phyloP scores from a whole-genome alignment of 1,140 invertebrate genomes.

The Anastatus disparis region DNA sequence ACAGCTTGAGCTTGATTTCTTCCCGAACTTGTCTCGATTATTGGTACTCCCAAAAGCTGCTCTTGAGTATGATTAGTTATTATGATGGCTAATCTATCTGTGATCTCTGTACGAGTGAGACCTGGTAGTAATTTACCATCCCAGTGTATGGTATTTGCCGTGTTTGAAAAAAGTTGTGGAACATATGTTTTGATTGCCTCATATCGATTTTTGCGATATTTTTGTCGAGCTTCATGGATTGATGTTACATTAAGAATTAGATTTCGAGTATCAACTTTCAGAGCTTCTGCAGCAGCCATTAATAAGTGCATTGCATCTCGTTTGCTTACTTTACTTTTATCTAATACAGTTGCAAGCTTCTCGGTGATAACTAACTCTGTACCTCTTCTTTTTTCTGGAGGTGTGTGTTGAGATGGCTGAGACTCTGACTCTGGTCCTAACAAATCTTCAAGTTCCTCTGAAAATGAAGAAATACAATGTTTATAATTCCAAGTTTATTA shows the following conservation, averaged over 20 bases:
- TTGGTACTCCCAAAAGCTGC: slow-evolving; percentile 40
- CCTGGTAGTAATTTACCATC: slow-evolving; percentile 43
- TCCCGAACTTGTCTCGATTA: slow-evolving; percentile 28
- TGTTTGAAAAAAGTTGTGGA: neutral
- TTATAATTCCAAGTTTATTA: no score
- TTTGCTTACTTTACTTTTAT: slow-evolving; percentile 42
- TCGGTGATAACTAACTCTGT: slow-evolving; percentile 32
- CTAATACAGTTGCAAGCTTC: slow-evolving; percentile 37
- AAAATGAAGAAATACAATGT: no score
- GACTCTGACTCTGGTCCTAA: no score
- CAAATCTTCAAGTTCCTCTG: no score
- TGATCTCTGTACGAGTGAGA: slow-evolving; percentile 14
- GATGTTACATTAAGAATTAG: slow-evolving; percentile 32
- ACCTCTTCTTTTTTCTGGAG: slow-evolving; percentile 4
- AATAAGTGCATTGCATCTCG: slow-evolving; percentile 43
- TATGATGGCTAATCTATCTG: slow-evolving; percentile 40
- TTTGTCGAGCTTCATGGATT: slow-evolving; percentile 31
- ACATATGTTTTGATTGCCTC: slow-evolving; percentile 31
- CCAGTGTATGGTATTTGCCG: slow-evolving; percentile 37
- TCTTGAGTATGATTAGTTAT: slow-evolving; percentile 9
- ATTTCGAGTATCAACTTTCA: slow-evolving; percentile 32
- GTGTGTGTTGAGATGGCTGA: neutral
- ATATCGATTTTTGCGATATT: slow-evolving; percentile 35
- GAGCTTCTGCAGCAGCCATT: slow-evolving; percentile 29
- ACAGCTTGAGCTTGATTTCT: slow-evolving; percentile 40